These are phyloP conservation scores for Drosophila kepulauana DNA, from an alignment of 1,140 invertebrate genomes.

Conservation along the genomic window DNA sequence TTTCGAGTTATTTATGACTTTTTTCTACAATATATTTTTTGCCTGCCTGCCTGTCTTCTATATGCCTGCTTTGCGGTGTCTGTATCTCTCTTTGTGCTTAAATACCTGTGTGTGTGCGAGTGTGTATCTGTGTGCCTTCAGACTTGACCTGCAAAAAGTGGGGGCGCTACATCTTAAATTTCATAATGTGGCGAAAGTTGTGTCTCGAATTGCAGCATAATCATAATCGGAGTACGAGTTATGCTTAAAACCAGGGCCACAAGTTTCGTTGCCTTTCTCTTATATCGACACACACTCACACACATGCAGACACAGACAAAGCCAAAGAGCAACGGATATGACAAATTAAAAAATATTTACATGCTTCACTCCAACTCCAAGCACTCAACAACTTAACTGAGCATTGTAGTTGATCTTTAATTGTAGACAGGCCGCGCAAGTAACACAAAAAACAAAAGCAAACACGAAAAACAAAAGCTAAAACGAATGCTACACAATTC, in stretches of 20 bases:
- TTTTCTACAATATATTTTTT: slow-evolving; percentile 79
- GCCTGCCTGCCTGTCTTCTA: slow-evolving; percentile 38
- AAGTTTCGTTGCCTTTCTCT: slow-evolving; percentile 24
- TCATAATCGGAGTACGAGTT: neutral
- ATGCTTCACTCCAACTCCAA: slow-evolving; percentile 51
- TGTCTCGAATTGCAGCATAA: slow-evolving; percentile 60
- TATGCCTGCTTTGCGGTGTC: slow-evolving; percentile 50
- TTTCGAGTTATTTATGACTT: slow-evolving; percentile 82
- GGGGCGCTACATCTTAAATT: slow-evolving; percentile 60
- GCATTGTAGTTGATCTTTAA: slow-evolving; percentile 51
- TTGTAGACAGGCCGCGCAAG: slow-evolving; percentile 41
- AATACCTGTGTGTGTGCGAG: slow-evolving; percentile 2
- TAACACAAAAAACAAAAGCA: slow-evolving; percentile 30
- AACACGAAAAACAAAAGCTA: slow-evolving; percentile 48
- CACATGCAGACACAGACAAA: slow-evolving; percentile 11
- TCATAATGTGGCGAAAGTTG: slow-evolving; percentile 80
- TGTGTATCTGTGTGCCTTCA: slow-evolving; percentile 20
- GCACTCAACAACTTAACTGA: slow-evolving; percentile 14
- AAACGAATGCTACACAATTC: slow-evolving; percentile 38
- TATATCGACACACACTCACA: slow-evolving; percentile 6
- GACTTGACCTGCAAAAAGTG: slow-evolving; percentile 75
- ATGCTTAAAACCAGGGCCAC: neutral
- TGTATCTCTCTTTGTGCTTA: slow-evolving; percentile 47
- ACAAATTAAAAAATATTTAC: slow-evolving; percentile 72
- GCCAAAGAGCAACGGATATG: slow-evolving; percentile 66